phyloP scores from a whole-genome alignment of 2,113 vertebrate genomes.

The Donacobius atricapilla region DNA sequence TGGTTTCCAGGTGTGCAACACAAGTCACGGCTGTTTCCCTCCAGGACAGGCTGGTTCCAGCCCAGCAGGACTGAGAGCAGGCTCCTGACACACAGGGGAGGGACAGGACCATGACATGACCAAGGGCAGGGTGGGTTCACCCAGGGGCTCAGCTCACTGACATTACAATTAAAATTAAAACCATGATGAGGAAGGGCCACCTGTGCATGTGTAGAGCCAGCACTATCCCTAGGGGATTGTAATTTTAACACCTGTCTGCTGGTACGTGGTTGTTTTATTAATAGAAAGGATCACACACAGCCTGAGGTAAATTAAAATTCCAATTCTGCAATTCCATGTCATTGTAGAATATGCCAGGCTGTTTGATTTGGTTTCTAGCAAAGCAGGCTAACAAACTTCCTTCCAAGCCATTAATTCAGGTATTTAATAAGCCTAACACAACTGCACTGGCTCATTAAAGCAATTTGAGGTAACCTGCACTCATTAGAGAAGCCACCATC shows the following conservation, averaged over 20 bases:
- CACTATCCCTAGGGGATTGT: neutral
- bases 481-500: slow-evolving; percentile 17
- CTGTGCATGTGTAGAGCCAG: accelerated
- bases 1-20: accelerated
- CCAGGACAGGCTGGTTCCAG: neutral
- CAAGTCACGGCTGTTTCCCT: accelerated
- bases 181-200: neutral
- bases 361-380: slow-evolving; percentile 20
- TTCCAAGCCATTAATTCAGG: slow-evolving; percentile 40
- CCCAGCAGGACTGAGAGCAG: accelerated
- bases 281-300: neutral
- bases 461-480: slow-evolving; percentile 5
- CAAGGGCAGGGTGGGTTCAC: accelerated
- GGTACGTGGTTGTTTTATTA: neutral
- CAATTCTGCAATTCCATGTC: neutral
- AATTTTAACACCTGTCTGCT: neutral
- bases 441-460: slow-evolving; percentile 27
- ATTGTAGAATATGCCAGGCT: neutral
- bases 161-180: neutral
- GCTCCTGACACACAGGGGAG: neutral
- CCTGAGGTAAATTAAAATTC: neutral
- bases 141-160: neutral
- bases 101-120: neutral
- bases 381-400: slow-evolving; percentile 7
- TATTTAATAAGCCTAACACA: slow-evolving; percentile 1